A percentile compares a stretch with the other conserved stretches of the same genome.
phyloP scores from a whole-genome alignment of 2,797 vertebrate species.

The Pseudomugil gertrudae region DNA sequence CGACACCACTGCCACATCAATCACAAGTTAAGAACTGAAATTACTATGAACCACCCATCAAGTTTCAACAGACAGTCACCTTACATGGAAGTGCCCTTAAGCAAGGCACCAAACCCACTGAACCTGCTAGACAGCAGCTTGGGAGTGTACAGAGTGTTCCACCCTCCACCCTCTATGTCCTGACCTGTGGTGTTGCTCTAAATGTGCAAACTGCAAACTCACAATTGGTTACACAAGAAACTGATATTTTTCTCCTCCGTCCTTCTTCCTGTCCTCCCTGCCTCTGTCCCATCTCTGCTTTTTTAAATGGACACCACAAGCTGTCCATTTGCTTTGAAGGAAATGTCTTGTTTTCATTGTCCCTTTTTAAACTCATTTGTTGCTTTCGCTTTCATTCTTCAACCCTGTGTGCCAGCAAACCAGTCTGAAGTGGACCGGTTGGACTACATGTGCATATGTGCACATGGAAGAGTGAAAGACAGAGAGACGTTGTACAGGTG shows the following conservation, averaged over 20 bases:
- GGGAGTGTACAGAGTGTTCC: constrained; percentile 34
- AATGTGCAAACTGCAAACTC: constrained; percentile 59
- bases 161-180: constrained; percentile 42
- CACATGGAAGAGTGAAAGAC: background rate
- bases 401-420: constrained; percentile 85
- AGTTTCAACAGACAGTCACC: constrained; percentile 14
- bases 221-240: constrained; percentile 59
- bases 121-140: constrained; percentile 53
- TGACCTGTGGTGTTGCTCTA: constrained; percentile 58
- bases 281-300: constrained; percentile 28
- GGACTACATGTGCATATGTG: constrained; percentile 22
- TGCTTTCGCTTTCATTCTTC: constrained; percentile 45
- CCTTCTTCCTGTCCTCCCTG: constrained; percentile 21
- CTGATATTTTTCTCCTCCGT: constrained; percentile 59
- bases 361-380: constrained; percentile 46
- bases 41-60: background rate
- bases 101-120: constrained; percentile 62
- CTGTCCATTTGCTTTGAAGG: constrained; percentile 54
- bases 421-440: constrained; percentile 87
- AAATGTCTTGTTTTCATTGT: constrained; percentile 36
- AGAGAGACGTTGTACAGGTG: constrained; percentile 32
- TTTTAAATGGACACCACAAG: constrained; percentile 41
- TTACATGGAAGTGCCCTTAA: constrained; percentile 43
- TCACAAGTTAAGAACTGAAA: background rate
- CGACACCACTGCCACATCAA: background rate